Percentiles rank a stretch among this genome's conserved stretches.
These are phyloP conservation scores for Notamacropus eugenii DNA, from an alignment of 2,797 vertebrate genomes.

Conservation along the genomic window DNA sequence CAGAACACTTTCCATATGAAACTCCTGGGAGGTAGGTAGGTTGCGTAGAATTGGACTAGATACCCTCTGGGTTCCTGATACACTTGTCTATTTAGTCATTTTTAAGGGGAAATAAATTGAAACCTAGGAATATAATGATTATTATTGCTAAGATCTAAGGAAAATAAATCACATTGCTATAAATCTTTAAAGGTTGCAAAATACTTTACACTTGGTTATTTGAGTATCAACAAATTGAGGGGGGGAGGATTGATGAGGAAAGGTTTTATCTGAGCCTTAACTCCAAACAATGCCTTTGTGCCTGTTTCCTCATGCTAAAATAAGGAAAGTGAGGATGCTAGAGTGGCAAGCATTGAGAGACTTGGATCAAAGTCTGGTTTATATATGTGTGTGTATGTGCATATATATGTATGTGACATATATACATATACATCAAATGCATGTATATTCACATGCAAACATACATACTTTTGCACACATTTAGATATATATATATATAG, in stretches of 20 bases:
- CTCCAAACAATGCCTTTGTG: not conserved
- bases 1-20: not conserved
- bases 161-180: not conserved
- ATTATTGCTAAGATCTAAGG: not conserved
- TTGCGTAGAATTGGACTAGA: not conserved
- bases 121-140: not conserved
- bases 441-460: too few species aligned
- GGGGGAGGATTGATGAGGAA: not conserved
- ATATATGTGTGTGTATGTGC: not conserved
- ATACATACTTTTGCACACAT: not conserved
- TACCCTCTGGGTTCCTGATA: not conserved
- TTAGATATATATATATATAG: not conserved
- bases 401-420: not conserved
- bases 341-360: not conserved
- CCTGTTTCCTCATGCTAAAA: not conserved
- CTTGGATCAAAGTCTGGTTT: not conserved
- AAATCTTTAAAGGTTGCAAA: not conserved
- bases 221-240: not conserved
- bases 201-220: not conserved
- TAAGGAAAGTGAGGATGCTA: not conserved
- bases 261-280: not conserved
- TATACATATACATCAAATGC: not conserved
- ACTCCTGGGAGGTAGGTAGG: not conserved
- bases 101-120: not conserved
- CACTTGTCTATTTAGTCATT: not conserved